Evolutionary conservation across 2,113 vertebrate genomes (phyloP).

Genomic region (Plectropomus leopardus): DNA sequence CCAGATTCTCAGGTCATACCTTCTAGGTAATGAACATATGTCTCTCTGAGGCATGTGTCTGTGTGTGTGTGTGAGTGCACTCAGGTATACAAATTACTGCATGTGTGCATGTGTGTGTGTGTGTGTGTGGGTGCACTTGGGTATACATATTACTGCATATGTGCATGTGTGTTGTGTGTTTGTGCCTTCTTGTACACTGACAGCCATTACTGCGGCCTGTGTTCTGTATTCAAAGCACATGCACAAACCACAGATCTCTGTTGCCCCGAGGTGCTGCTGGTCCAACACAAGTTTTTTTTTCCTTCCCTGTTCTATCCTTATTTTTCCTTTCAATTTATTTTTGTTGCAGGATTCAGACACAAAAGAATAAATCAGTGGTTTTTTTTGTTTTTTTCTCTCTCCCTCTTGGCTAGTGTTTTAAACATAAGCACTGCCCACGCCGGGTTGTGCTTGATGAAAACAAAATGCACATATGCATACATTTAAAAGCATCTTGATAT

Average conservation of each 20-base stretch:
- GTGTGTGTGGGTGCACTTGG: neutral
- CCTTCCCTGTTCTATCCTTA: slow-evolving; percentile 9
- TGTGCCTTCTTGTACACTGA: slow-evolving; percentile 1
- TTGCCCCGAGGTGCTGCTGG: slow-evolving; percentile 32
- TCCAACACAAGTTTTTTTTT: neutral
- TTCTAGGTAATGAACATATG: slow-evolving; percentile 27
- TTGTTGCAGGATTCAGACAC: slow-evolving; percentile 39
- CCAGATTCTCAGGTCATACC: slow-evolving; percentile 24
- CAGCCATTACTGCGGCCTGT: slow-evolving; percentile 1
- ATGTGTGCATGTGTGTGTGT: neutral
- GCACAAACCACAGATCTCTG: slow-evolving; percentile 31
- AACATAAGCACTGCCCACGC: slow-evolving; percentile 39
- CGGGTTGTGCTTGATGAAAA: slow-evolving; percentile 3
- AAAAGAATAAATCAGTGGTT: slow-evolving; percentile 51
- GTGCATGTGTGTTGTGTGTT: slow-evolving; percentile 18
- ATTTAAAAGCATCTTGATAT: slow-evolving; percentile 18
- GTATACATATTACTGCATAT: neutral
- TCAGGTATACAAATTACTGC: neutral
- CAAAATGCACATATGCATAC: slow-evolving; percentile 22
- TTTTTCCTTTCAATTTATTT: slow-evolving; percentile 45
- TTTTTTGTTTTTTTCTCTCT: neutral
- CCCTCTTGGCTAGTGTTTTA: slow-evolving; percentile 40
- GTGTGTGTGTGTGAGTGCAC: neutral
- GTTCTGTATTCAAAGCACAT: slow-evolving; percentile 56
- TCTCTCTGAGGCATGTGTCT: neutral